Base-by-base conservation (phyloP, 1,140 invertebrate genomes). In the Grapholita molesta region DNA sequence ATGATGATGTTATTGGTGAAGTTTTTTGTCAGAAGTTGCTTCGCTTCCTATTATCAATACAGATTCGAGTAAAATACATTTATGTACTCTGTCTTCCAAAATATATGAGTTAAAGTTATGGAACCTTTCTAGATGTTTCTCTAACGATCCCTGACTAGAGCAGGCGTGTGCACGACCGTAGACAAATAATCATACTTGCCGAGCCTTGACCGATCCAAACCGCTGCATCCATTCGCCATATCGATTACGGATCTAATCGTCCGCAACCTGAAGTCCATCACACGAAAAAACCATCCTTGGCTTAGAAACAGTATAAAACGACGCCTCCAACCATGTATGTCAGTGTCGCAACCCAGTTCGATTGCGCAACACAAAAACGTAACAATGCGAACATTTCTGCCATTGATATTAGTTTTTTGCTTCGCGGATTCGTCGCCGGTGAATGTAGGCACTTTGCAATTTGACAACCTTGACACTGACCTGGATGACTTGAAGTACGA, bases 271-370 rank as follows among this genome's bases (percentile, higher is more conserved):
- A 77, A 71, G 64, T 68, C 38, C 70, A 75, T 76, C n/a, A 35
- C 32, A 69, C 33, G 73, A 77, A 83, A 82, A 78, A 76, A 73
- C 15, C 66, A 79, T 76, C 84, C 86, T 88, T 90, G 84, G 76
- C 73, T 74, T 70, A 48, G 64, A 69, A 78, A 75, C 82, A 48
- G 42, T 89, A 89, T 91, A 89, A 86, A 89, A 86, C 78, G 74
- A 72, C 70, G 78, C 78, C 75, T 38, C 67, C 68, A 69, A 55
- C 33, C 83, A 91, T 91, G 86, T 90, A 85, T 91, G 89, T 90
- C 89, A 91, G 88, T 91, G 89, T 88, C 88, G 85, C 76, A 89
- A 89, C 83, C 89, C 81, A 86, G 77, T 89, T 84, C 81, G 65
- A 86, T 85, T 89, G 82, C 72, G 70, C 78, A 88, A 86, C 6